Base-by-base conservation (phyloP, 2,113 vertebrate species). In the Alosa alosa region DNA sequence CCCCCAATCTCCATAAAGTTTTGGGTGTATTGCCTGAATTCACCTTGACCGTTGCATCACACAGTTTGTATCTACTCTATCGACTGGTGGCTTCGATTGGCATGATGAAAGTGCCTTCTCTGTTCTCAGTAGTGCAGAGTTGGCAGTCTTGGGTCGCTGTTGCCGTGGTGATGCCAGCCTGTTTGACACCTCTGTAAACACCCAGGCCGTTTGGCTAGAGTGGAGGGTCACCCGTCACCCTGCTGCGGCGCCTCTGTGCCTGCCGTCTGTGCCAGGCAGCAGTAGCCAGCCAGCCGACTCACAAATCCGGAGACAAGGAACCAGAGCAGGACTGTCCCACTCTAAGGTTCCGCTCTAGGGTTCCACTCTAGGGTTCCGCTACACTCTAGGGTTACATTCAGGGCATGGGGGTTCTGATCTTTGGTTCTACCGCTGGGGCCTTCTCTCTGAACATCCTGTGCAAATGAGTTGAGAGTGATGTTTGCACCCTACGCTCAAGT, bases 171-270 rank as follows among this genome's bases (percentile, higher is more conserved):
- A 78, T 78, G 72, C 31, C 31, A 15, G 72, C 10, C 72, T 78
- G 72, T 78, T 78, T 78, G 72, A 78, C 72, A 78, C 72, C 72
- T 39, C 31, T 78, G 72, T 78, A 78, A 78, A 78, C 72, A 36
- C 72, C 31, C 31, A 13, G 72, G 31, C 25, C 0, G 31, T 78
- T 78, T 78, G 72, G 72, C 72, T 78, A 13, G 72, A 36, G 36
- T 15, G 13, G 72, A 78, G 36, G 72, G 25, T 36, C 72, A 78
- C 13, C 31, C 72, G 31, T 36, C 11, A 1, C 36, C 72, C 72
- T 39, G 72, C 31, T 36, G 72, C 15, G 31, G 72, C 72, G 25
- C 39, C 72, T 31, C 31, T 78, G 72, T n/a, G 25, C 72, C 31
- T 15, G 15, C 9, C 5, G 72, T 36, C 72, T 78, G 72, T 78